Percentiles rank a stretch among this genome's conserved stretches.
Evolutionary conservation across 1,140 invertebrate species (phyloP).

Genomic region (Apis florea): DNA sequence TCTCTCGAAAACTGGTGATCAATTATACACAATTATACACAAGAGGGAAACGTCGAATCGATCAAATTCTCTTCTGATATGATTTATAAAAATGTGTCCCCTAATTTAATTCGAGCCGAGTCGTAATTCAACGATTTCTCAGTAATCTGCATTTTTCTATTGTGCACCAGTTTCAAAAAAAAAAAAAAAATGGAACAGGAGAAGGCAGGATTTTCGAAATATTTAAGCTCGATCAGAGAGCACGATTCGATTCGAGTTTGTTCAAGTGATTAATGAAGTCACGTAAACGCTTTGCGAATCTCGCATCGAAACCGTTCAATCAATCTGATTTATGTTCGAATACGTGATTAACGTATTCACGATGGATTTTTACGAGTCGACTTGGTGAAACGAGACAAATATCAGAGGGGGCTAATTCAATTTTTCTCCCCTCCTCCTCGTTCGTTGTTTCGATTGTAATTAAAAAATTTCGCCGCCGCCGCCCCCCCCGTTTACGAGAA

Average conservation of each 20-base stretch:
- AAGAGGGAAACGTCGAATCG: too few species aligned
- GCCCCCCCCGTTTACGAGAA: not conserved
- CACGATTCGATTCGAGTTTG: slow-evolving; percentile 16
- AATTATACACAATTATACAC: too few species aligned
- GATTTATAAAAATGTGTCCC: too few species aligned
- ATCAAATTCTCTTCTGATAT: too few species aligned
- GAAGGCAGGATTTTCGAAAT: slow-evolving; percentile 5
- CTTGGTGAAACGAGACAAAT: slow-evolving; percentile 15
- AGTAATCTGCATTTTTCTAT: too few species aligned
- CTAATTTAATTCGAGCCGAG: too few species aligned
- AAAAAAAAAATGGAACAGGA: not conserved
- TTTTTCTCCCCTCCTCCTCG: not conserved
- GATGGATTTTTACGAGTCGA: slow-evolving; percentile 24
- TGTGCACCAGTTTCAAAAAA: not conserved
- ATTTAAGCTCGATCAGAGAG: slow-evolving; percentile 5
- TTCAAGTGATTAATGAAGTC: slow-evolving; percentile 44
- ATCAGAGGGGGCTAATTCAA: slow-evolving; percentile 10
- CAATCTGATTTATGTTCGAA: slow-evolving; percentile 33
- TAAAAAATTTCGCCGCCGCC: not conserved
- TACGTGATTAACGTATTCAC: slow-evolving; percentile 41
- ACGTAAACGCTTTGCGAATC: slow-evolving; percentile 14
- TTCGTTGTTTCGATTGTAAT: not conserved
- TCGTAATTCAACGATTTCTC: not conserved
- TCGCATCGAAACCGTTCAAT: slow-evolving; percentile 21
- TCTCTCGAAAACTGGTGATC: too few species aligned